Base-by-base conservation (phyloP, 2,888 invertebrate species). In the Julus scandinavius region DNA sequence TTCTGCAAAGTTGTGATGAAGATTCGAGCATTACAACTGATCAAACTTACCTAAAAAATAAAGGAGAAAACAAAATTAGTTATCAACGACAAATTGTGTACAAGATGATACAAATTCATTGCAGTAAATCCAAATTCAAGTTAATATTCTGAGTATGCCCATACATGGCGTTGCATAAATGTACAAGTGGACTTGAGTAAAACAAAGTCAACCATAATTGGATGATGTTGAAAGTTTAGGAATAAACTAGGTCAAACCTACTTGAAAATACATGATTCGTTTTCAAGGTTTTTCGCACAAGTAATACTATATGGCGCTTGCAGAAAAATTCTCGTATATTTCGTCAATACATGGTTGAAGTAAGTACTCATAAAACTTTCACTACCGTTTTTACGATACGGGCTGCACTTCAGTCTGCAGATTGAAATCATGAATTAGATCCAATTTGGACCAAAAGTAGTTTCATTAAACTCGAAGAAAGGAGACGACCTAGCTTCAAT, bases 401-500 rank as follows among this genome's bases (percentile, higher is more conserved):
- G 58, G 58, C 58, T 58, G 58, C 58, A 17, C 58, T 58, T 58
- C 58, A 58, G 58, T 58, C 58, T 58, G 58, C 58, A 58, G 58
- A 58, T 58, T 58, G 58, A 58, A 58, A 58, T 58, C 58, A 58
- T 58, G 58, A 58, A 58, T 58, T 58, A 58, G 58, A 58, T 58
- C 58, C 58, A 58, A 58, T 17, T 58, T 58, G 58, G 58, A 13
- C 58, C 17, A 58, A 58, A 58, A 58, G 58, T 58, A 58, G 58
- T 58, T 58, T 58, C 58, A 17, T 58, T 58, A 58, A 58, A 58
- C 58, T 58, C 15, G 17, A 17, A 58, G 17, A 58, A 58, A 58
- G 58, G 17, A 58, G 17, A 17, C 17, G 58, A 15, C 58, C 58
- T 17, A 58, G 13, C 17, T 58, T 58, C 58, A 58, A 58, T 58